Base-by-base conservation (phyloP, 2,888 invertebrate species). In the Drepanosiphum platanoidis region DNA sequence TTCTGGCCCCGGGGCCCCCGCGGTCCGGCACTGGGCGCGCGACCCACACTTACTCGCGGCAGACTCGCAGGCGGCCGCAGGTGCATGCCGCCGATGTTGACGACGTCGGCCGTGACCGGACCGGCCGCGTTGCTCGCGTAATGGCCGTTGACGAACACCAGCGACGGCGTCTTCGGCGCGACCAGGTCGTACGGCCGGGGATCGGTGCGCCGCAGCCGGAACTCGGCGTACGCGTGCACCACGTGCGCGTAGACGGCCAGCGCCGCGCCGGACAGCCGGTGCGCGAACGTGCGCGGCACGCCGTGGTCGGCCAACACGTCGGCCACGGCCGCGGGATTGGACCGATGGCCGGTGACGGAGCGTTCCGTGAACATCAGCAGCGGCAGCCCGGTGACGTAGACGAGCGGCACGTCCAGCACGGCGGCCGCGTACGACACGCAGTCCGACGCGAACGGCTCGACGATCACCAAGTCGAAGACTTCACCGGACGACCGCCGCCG, bases 21-120 rank as follows among this genome's bases (percentile, higher is more conserved):
- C n/a, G n/a, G n/a, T n/a, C n/a, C n/a, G n/a, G n/a, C n/a, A n/a
- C n/a, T n/a, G n/a, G n/a, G n/a, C n/a, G n/a, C n/a, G n/a, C n/a
- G n/a, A 52, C 46, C 3, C 13, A 52, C 61, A 61, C 61, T 64
- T 27, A 77, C 75, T 34, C 36, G 15, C 15, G 75, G 75, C 8
- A 77, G 15, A 0, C 0, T 2, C 18, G 4, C 9, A 27, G 30
- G 27, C 4, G 27, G 39, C 18, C 27, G 36, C 61, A 77, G 27
- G 22, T 77, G 77, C 8, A 77, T 39, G 27, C 77, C 77, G 30
- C 77, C 77, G 27, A 77, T 18, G 36, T 61, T 61, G 9, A 77
- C 30, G 27, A 61, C 18, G 36, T 34, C n/a, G n/a, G 27, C 13
- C 8, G 34, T 22, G 5, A 36, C 15, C 1, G 75, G 58, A 7